These are phyloP conservation scores for Dolichallabes microphthalmus DNA, from an alignment of 2,113 vertebrate genomes.

Conservation along the genomic window DNA sequence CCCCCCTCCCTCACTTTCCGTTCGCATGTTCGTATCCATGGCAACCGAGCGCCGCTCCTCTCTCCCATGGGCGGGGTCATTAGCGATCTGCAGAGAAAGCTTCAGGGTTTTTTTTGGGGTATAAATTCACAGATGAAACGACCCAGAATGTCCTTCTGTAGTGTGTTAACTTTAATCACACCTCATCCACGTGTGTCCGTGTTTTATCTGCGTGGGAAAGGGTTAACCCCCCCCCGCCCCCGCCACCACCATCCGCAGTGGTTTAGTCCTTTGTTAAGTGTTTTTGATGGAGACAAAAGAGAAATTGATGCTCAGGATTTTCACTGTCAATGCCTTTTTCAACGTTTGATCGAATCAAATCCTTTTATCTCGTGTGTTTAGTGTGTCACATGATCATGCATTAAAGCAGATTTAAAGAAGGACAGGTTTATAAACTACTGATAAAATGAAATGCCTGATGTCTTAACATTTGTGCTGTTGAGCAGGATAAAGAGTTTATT, in stretches of 20 bases:
- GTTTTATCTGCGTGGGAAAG: not conserved
- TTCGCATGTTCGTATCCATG: not conserved
- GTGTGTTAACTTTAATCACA: not conserved
- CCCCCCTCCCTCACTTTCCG: not conserved
- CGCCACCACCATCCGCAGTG: not conserved
- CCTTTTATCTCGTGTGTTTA: not conserved
- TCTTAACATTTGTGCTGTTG: not conserved
- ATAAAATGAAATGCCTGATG: not conserved
- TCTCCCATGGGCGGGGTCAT: not conserved
- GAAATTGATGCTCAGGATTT: not conserved
- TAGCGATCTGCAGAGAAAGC: not conserved
- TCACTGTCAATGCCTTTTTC: not conserved
- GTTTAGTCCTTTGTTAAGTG: conserved; percentile 21
- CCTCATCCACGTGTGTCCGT: no score
- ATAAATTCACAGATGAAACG: not conserved
- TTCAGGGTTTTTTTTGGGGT: not conserved
- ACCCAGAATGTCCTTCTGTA: no score
- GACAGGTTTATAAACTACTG: not conserved
- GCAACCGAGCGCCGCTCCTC: not conserved
- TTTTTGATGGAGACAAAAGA: conserved; percentile 22
- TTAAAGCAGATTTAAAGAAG: not conserved
- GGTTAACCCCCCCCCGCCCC: not conserved
- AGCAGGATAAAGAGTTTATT: not conserved
- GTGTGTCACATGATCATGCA: not conserved
- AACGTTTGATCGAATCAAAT: not conserved